phyloP scores from a whole-genome alignment of 2,797 vertebrate genomes.

The Lacerta agilis region DNA sequence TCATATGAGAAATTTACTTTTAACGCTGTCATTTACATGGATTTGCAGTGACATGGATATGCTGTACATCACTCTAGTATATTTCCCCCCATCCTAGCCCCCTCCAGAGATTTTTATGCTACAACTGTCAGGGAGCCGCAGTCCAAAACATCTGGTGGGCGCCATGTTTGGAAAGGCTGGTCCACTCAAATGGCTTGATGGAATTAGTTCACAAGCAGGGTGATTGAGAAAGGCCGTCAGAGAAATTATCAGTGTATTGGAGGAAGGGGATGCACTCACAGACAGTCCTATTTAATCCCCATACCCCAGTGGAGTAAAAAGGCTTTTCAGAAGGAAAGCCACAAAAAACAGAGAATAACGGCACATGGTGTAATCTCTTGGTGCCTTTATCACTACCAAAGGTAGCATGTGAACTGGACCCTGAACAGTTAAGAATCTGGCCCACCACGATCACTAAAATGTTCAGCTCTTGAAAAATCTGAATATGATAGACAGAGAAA shows the following conservation, averaged over 20 bases:
- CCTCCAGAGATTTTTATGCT: too few species aligned
- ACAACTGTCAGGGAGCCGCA: too few species aligned
- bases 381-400: not conserved
- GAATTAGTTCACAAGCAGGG: too few species aligned
- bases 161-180: too few species aligned
- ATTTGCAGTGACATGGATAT: not conserved
- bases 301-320: not conserved
- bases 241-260: not conserved
- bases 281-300: not conserved
- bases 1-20: not conserved
- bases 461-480: slow-evolving; percentile 5
- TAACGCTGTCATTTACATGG: not conserved
- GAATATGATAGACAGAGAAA: slow-evolving; percentile 32
- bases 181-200: not conserved
- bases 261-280: not conserved
- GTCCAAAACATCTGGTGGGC: too few species aligned
- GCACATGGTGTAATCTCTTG: too few species aligned
- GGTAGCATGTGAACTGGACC: not conserved
- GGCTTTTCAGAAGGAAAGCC: not conserved
- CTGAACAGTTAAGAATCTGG: not conserved
- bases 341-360: not conserved
- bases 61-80: not conserved
- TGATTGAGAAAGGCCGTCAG: not conserved
- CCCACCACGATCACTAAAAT: not conserved
- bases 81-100: not conserved